Percentiles rank a stretch among this genome's conserved stretches.
Evolutionary conservation across 2,113 vertebrate species (phyloP).

Genomic region (Pteruthius melanotis): DNA sequence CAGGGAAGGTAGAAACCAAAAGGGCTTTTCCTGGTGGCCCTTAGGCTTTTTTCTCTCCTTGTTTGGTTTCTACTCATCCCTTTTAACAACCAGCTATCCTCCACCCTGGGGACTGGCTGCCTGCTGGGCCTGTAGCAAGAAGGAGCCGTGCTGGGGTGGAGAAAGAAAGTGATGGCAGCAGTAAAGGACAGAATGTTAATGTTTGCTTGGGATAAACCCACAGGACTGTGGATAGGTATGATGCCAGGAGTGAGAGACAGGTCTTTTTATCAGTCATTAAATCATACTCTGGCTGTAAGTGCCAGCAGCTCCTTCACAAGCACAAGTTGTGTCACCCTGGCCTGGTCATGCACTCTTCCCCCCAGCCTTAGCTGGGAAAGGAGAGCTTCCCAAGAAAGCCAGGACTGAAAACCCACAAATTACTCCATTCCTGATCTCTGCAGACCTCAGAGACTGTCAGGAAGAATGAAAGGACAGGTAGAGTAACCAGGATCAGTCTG

Average conservation of each 20-base stretch:
- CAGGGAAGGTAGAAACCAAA: not conserved
- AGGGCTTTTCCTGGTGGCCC: not conserved
- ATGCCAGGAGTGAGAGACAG: not conserved
- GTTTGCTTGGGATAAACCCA: not conserved
- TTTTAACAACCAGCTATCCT: not conserved
- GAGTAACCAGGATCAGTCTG: not conserved
- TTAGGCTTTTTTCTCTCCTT: not conserved
- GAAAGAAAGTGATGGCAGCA: not conserved
- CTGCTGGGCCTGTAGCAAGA: not conserved
- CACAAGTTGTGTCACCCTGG: not conserved
- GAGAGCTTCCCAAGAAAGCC: not conserved
- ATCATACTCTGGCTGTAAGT: not conserved
- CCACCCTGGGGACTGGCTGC: not conserved
- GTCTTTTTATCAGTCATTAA: not conserved
- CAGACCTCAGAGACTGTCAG: too few relatives aligned
- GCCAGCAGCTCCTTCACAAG: not conserved
- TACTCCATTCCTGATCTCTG: not conserved
- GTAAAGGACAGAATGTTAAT: not conserved
- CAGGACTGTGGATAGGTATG: not conserved
- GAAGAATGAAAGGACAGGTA: not conserved
- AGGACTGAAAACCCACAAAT: not conserved
- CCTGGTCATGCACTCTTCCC: too few relatives aligned
- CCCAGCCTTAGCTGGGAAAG: not conserved
- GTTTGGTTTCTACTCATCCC: not conserved
- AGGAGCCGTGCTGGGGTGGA: not conserved